These are phyloP conservation scores for Coronaproctus castanopsis DNA, from an alignment of 2,888 invertebrate genomes.

Conservation along the genomic window DNA sequence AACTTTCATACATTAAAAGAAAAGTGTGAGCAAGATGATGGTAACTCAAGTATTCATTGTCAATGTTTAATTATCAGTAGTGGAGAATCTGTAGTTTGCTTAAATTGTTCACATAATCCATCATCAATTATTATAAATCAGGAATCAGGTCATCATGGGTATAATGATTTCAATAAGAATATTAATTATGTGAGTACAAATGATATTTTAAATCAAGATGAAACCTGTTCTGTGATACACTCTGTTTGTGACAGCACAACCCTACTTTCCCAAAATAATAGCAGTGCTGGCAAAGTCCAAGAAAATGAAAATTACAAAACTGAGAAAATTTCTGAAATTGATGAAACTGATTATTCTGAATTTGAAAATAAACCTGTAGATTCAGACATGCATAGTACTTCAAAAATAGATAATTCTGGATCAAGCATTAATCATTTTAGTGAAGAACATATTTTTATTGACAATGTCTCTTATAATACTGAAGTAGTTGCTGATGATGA, in stretches of 20 bases:
- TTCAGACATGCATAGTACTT: not conserved
- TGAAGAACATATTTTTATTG: not conserved
- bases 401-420: not conserved
- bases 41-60: slow-evolving; percentile 2
- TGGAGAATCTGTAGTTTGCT: slow-evolving; percentile 7
- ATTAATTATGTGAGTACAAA: not conserved
- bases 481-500: not conserved
- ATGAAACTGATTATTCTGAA: not conserved
- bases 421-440: not conserved
- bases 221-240: not conserved
- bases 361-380: not conserved
- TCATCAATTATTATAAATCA: slow-evolving; percentile 1
- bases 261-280: not conserved
- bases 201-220: not conserved
- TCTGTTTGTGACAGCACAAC: not conserved
- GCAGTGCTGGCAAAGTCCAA: not conserved
- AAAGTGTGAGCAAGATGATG: too few species aligned
- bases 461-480: not conserved
- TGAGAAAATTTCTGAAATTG: not conserved
- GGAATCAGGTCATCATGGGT: not conserved
- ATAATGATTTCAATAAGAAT: not conserved
- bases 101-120: slow-evolving; percentile 7
- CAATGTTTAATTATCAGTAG: slow-evolving; percentile 10
- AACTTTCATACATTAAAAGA: not conserved
- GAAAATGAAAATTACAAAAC: not conserved